These are phyloP conservation scores for Standfussiana lucernea DNA, from an alignment of 2,888 invertebrate species.

Conservation along the genomic window DNA sequence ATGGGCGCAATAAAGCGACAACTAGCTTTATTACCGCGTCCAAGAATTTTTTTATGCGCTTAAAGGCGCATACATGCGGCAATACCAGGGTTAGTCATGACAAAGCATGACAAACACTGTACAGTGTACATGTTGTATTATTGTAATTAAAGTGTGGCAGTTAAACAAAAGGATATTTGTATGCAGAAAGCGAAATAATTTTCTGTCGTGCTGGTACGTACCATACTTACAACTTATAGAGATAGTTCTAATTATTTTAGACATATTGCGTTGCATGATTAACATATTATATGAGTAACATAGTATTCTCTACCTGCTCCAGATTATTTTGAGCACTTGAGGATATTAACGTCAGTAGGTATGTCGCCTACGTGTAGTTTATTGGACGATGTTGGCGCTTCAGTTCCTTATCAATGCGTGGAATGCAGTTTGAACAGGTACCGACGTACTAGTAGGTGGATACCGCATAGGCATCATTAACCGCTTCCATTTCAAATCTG, in stretches of 20 bases:
- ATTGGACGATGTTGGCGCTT: neutral
- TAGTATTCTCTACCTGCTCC: neutral
- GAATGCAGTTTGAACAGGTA: neutral
- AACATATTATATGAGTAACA: neutral
- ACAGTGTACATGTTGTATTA: neutral
- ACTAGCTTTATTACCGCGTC: neutral
- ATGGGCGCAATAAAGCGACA: neutral
- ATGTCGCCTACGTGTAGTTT: neutral
- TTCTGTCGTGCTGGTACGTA: neutral
- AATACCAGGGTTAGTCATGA: too few species aligned
- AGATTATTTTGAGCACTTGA: neutral
- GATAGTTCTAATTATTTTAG: neutral
- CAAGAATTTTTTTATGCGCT: neutral
- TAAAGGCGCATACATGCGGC: too few species aligned
- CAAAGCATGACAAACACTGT: neutral
- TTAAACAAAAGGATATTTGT: neutral
- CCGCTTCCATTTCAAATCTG: slow-evolving; percentile 6
- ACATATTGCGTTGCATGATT: neutral
- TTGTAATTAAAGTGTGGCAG: neutral
- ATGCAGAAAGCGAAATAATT: neutral
- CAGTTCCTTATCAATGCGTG: slow-evolving; percentile 7
- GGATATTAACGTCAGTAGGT: slow-evolving; percentile 14
- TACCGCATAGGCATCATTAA: slow-evolving; percentile 9
- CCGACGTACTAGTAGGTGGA: neutral
- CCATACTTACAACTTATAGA: neutral